phyloP scores from a whole-genome alignment of 1,140 invertebrate genomes.

The Drosophila seguyi region DNA sequence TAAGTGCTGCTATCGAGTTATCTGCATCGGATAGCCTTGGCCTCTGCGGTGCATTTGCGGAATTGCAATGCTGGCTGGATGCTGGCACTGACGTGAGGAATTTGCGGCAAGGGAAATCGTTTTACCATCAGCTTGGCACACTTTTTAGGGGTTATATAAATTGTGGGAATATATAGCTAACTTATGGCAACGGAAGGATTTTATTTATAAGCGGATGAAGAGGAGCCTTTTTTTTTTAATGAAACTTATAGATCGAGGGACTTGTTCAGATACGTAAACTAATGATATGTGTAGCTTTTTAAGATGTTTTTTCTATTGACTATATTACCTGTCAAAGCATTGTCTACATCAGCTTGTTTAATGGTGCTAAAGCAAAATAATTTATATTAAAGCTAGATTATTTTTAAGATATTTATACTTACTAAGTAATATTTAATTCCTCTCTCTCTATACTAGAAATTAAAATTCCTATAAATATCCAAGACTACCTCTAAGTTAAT shows the following conservation, averaged over 20 bases:
- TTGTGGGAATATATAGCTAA: neutral
- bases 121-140: neutral
- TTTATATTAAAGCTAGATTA: too few species aligned
- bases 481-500: neutral
- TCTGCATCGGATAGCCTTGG: constrained; percentile 20
- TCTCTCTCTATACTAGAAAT: too few species aligned
- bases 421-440: neutral
- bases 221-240: neutral
- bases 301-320: too few species aligned
- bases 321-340: too few species aligned
- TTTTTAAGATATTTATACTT: neutral
- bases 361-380: neutral
- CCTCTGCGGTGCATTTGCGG: constrained; percentile 13
- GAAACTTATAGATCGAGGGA: neutral
- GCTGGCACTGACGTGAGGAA: neutral
- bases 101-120: neutral
- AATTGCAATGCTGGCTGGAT: neutral
- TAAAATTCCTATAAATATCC: neutral
- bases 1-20: constrained; percentile 52
- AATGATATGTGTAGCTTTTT: too few species aligned
- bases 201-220: neutral
- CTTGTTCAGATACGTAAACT: too few species aligned
- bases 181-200: neutral
- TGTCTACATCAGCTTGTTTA: too few species aligned
- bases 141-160: too few species aligned